These are phyloP conservation scores for Dryobota labecula DNA, from an alignment of 2,888 invertebrate genomes.

Conservation along the genomic window DNA sequence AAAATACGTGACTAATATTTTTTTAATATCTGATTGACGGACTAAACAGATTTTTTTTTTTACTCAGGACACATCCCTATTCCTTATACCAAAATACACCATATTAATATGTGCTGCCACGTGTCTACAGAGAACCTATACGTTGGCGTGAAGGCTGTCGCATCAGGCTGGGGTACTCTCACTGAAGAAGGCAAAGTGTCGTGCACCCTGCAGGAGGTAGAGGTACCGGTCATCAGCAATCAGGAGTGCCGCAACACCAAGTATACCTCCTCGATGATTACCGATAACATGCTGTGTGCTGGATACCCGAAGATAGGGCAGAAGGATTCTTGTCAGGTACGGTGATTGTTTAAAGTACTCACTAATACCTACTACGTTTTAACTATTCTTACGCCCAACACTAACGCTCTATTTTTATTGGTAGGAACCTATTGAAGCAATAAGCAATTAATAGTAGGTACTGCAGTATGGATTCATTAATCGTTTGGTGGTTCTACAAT, in stretches of 20 bases:
- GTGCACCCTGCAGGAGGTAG: constrained; percentile 95
- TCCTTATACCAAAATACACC: background rate
- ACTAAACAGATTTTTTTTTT: too few species aligned
- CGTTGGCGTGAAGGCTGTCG: constrained; percentile 93
- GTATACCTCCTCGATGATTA: constrained; percentile 95
- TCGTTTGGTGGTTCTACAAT: background rate
- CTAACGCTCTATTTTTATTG: background rate
- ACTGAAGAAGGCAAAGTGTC: constrained; percentile 96
- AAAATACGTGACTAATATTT: too few species aligned
- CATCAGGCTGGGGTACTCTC: constrained; percentile 96
- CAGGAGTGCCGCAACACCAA: constrained; percentile 94
- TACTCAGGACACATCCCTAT: too few species aligned
- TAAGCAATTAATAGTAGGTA: background rate
- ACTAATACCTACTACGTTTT: background rate
- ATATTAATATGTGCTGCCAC: background rate
- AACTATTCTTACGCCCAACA: background rate
- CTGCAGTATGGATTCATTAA: background rate
- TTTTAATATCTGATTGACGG: too few species aligned
- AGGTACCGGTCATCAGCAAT: constrained; percentile 93
- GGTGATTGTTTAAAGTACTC: background rate
- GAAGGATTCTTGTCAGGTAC: constrained; percentile 96
- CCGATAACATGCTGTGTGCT: constrained; percentile 97
- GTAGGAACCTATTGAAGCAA: background rate
- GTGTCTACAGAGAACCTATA: constrained; percentile 91
- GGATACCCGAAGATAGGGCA: constrained; percentile 93